Percentiles rank a stretch among this genome's conserved stretches.
Evolutionary conservation across 1,140 invertebrate species (phyloP).

Genomic region (Lanistes nyassanus): DNA sequence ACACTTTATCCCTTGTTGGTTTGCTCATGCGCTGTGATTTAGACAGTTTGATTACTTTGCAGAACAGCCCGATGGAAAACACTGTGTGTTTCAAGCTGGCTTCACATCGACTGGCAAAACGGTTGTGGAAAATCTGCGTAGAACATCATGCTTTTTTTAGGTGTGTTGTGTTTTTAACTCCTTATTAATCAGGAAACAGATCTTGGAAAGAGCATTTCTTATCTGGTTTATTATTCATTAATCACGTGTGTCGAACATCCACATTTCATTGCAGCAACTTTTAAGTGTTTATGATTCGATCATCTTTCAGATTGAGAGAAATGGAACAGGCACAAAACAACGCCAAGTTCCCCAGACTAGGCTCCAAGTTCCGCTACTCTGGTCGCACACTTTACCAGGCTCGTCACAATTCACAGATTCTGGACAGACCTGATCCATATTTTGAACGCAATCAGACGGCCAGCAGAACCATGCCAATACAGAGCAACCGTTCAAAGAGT

Average conservation of each 20-base stretch:
- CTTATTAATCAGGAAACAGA: neutral
- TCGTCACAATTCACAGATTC: conserved; percentile 72
- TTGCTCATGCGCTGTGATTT: too few relatives aligned
- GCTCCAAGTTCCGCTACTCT: conserved; percentile 97
- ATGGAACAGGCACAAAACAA: conserved; percentile 84
- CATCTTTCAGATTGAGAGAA: conserved; percentile 85
- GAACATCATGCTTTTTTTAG: conserved; percentile 99
- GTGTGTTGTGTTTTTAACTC: conserved; percentile 66
- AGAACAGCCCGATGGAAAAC: conserved; percentile 14
- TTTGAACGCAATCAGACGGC: conserved; percentile 88
- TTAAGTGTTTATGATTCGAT: too few relatives aligned
- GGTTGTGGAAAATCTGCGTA: conserved; percentile 98
- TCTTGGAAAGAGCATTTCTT: too few relatives aligned
- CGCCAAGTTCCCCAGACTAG: conserved; percentile 82
- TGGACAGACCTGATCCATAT: conserved; percentile 86
- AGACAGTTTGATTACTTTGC: neutral
- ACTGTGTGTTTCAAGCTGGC: conserved; percentile 82
- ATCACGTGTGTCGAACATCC: too few relatives aligned
- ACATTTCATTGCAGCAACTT: too few relatives aligned
- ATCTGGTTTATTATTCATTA: too few relatives aligned
- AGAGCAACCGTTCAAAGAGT: conserved; percentile 31
- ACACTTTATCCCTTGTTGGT: too few relatives aligned
- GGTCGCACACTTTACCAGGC: conserved; percentile 97
- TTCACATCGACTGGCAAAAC: conserved; percentile 94
- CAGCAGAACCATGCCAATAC: conserved; percentile 29